Conservation (phyloP, 2,888 invertebrate genomes). For the Stegophylla sp. region DNA sequence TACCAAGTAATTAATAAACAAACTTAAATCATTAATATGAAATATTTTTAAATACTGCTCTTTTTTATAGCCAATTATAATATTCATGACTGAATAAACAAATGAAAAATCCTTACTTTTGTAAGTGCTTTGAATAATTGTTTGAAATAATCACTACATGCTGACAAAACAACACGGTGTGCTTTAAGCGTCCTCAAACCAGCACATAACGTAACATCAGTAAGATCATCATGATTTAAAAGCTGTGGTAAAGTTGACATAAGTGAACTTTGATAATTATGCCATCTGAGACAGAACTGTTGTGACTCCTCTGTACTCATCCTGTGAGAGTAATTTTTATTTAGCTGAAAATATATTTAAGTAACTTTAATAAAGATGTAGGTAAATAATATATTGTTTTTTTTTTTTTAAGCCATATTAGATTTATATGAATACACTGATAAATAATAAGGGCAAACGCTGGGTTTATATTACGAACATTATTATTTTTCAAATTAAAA, state of each 20-base stretch:
- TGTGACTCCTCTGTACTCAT: constrained; percentile 72
- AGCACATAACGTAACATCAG: constrained; percentile 86
- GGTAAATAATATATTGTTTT: too few relatives aligned
- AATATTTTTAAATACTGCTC: too few relatives aligned
- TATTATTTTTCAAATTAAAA: too few relatives aligned
- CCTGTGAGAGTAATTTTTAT: constrained; percentile 51
- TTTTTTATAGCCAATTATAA: too few relatives aligned
- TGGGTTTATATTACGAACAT: too few relatives aligned
- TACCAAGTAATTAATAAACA: too few relatives aligned
- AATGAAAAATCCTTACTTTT: constrained; percentile 43
- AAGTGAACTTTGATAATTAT: constrained; percentile 79
- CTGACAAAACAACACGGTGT: constrained; percentile 84
- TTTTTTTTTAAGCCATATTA: too few relatives aligned
- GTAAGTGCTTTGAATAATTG: constrained; percentile 79
- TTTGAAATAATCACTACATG: constrained; percentile 89
- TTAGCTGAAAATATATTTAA: constrained; percentile 42
- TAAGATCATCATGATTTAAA: constrained; percentile 80
- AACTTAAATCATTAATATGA: too few relatives aligned
- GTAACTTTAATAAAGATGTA: background rate
- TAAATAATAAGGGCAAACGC: too few relatives aligned
- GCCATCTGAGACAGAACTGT: constrained; percentile 86
- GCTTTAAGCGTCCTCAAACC: constrained; percentile 84
- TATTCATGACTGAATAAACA: background rate
- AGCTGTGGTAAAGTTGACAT: constrained; percentile 79
- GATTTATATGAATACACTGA: too few relatives aligned